Conservation (phyloP, 1,140 invertebrate species). For the Hydropsyche tenuis region DNA sequence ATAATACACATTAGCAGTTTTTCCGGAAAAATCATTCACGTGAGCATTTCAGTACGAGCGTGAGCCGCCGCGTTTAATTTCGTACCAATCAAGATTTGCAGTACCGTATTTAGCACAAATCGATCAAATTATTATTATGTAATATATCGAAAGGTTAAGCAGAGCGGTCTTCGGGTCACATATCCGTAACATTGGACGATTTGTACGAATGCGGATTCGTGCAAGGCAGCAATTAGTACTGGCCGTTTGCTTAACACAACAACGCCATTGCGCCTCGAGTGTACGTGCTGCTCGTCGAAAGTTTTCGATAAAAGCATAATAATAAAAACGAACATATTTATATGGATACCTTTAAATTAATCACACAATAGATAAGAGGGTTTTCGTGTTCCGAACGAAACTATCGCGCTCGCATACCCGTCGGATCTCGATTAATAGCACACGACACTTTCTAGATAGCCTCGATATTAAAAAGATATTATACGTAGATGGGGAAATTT, state of each 20-base stretch:
- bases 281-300: background rate
- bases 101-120: background rate
- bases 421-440: no score
- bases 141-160: background rate
- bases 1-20: no score
- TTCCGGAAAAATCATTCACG: no score
- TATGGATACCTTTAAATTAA: no score
- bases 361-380: background rate
- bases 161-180: background rate
- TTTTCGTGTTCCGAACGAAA: background rate
- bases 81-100: background rate
- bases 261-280: background rate
- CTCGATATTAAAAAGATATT: no score
- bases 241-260: no score
- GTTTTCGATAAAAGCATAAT: no score
- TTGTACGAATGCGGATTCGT: slow-evolving; percentile 1
- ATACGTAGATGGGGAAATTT: no score
- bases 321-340: no score
- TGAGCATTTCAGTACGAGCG: no score
- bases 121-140: background rate
- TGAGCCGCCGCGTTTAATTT: background rate
- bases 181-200: background rate
- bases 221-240: slow-evolving; percentile 1
- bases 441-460: no score
- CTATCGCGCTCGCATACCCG: no score